Conservation (phyloP, 1,140 invertebrate genomes). For the Neuroterus valhalla region DNA sequence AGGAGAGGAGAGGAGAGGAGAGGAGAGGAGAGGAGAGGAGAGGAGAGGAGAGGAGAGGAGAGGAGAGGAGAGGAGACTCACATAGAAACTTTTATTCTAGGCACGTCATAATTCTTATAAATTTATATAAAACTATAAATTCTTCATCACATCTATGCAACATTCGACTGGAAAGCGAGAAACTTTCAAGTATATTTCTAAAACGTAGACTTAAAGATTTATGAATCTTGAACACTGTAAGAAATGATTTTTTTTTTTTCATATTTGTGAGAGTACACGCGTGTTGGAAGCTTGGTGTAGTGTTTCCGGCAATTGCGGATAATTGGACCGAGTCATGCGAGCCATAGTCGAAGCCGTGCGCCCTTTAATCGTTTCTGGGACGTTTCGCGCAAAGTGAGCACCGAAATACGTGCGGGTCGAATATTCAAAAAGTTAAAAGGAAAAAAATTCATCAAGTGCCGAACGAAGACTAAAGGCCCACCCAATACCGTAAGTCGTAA, state of each 20-base stretch:
- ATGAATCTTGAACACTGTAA: constrained; percentile 1
- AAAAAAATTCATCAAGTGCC: neutral
- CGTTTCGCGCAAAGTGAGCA: constrained; percentile 34
- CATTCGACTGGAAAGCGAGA: neutral
- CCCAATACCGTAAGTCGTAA: neutral
- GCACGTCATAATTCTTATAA: neutral
- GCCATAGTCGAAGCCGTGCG: constrained; percentile 34
- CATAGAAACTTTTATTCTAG: neutral
- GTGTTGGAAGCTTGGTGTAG: constrained; percentile 21
- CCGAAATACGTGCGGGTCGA: neutral
- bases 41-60: no score
- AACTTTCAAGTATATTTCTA: neutral
- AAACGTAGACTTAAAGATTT: constrained; percentile 20
- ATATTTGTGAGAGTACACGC: neutral
- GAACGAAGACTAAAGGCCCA: neutral
- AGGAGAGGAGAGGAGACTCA: neutral
- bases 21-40: no score
- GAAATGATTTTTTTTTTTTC: constrained; percentile 15
- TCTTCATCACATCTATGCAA: constrained; percentile 4
- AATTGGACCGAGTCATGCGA: constrained; percentile 55
- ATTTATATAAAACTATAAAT: neutral
- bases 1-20: no score
- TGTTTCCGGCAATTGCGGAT: constrained; percentile 50
- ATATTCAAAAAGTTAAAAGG: constrained; percentile 5
- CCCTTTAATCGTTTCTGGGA: constrained; percentile 45